These are phyloP conservation scores for Heloderma charlesbogerti DNA, from an alignment of 2,113 vertebrate genomes.

Conservation along the genomic window DNA sequence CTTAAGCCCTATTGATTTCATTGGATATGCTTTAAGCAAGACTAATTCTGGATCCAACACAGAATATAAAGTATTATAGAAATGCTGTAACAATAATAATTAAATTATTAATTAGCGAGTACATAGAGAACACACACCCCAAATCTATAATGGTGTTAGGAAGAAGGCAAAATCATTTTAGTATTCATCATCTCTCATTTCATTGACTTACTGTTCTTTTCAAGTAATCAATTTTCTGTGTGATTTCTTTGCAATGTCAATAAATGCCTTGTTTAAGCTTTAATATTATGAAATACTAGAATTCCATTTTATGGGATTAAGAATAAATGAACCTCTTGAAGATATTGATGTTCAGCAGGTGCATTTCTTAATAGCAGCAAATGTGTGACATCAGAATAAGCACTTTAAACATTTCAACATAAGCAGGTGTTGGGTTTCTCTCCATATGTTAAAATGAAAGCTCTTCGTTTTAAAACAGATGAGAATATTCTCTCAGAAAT, in stretches of 20 bases:
- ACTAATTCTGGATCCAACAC: no score
- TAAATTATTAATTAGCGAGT: background rate
- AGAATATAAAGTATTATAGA: no score
- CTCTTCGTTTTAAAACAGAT: background rate
- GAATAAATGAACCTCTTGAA: slow-evolving; percentile 25
- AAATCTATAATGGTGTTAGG: background rate
- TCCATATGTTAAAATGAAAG: slow-evolving; percentile 47
- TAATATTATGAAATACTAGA: slow-evolving; percentile 42
- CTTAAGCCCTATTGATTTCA: no score
- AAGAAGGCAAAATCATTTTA: slow-evolving; percentile 39
- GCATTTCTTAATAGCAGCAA: background rate
- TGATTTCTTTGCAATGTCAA: slow-evolving; percentile 39
- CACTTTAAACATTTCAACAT: background rate
- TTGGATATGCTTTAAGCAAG: no score
- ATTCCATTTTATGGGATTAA: slow-evolving; percentile 28
- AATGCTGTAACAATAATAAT: background rate
- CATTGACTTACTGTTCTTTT: slow-evolving; percentile 31
- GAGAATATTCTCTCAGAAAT: slow-evolving; percentile 20
- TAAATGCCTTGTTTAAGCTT: slow-evolving; percentile 28
- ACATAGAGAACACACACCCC: background rate
- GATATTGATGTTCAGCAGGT: slow-evolving; percentile 48
- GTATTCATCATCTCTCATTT: slow-evolving; percentile 22
- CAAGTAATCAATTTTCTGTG: slow-evolving; percentile 24
- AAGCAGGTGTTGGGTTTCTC: slow-evolving; percentile 42
- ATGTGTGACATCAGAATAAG: background rate